Base-by-base conservation (phyloP, 2,797 vertebrate genomes). In the Enteromius paludinosus region DNA sequence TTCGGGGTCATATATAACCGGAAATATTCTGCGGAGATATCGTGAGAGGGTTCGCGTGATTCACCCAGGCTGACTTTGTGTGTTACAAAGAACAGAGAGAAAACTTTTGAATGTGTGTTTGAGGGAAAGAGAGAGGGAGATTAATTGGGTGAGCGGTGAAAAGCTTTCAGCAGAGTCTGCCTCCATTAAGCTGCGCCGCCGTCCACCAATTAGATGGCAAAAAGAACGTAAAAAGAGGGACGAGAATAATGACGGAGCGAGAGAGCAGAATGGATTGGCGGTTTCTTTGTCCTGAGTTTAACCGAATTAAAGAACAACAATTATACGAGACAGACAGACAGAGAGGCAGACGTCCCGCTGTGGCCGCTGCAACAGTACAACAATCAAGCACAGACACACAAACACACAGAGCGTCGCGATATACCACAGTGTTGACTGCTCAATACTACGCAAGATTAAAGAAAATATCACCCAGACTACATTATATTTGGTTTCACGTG, bases 111-210 rank as follows among this genome's bases (percentile, higher is more conserved):
- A 66, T 77, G 73, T 49, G 33, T 25, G 79, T 78, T 76, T 56
- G 62, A 59, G 80, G 43, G 52, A 41, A 65, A 74, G 49, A 47
- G 70, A 68, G 82, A 68, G 66, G 45, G n/a, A 69, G 86, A 84
- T 84, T 83, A 85, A 84, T 86, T 78, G 79, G 74, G 84, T 23
- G 73, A 83, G 86, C 35, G 56, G 73, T 59, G 76, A 73, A 87
- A 86, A 80, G 86, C 86, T 87, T 87, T 85, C 86, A 85, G 83
- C 86, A 76, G 70, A 84, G 83, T 84, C 83, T 82, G 83, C 83
- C 80, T 85, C 83, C 80, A 87, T 87, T 87, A 87, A 80, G 82
- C 80, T 68, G 20, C 71, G 41, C 72, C 20, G 68, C 64, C 79
- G 66, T 84, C 70, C 77, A 74, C 76, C 83, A 86, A 84, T 84